Evolutionary conservation across 2,797 vertebrate species (phyloP).

Genomic region (Aphelocoma californica): DNA sequence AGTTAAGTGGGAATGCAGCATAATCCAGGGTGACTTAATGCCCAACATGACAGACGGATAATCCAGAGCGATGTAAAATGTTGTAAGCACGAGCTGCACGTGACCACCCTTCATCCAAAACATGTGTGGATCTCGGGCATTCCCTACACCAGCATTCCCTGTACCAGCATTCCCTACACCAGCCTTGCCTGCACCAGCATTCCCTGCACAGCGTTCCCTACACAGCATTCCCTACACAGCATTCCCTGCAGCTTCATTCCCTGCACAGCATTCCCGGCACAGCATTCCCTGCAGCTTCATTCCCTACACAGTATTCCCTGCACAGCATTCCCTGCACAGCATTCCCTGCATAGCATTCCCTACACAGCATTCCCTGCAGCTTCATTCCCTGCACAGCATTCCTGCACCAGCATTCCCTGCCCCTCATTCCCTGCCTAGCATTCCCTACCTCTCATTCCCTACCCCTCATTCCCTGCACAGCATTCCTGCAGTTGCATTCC

Average conservation of each 20-base stretch:
- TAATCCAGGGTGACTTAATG: not conserved
- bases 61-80: not conserved
- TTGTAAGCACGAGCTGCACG: not conserved
- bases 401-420: too few species aligned
- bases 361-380: not conserved
- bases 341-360: not conserved
- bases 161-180: rapidly evolving
- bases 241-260: not conserved
- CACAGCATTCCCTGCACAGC: too few species aligned
- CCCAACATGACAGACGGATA: not conserved
- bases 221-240: too few species aligned
- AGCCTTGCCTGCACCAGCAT: not conserved
- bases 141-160: not conserved
- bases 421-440: too few species aligned
- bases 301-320: too few species aligned
- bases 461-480: too few species aligned
- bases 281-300: not conserved
- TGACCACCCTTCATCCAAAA: not conserved
- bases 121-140: not conserved
- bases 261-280: too few species aligned
- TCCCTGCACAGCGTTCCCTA: not conserved
- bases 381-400: too few species aligned
- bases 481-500: too few species aligned
- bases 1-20: not conserved
- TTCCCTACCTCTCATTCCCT: too few species aligned